phyloP scores from a whole-genome alignment of 2,113 vertebrate genomes.

The Falcunculus frontatus region DNA sequence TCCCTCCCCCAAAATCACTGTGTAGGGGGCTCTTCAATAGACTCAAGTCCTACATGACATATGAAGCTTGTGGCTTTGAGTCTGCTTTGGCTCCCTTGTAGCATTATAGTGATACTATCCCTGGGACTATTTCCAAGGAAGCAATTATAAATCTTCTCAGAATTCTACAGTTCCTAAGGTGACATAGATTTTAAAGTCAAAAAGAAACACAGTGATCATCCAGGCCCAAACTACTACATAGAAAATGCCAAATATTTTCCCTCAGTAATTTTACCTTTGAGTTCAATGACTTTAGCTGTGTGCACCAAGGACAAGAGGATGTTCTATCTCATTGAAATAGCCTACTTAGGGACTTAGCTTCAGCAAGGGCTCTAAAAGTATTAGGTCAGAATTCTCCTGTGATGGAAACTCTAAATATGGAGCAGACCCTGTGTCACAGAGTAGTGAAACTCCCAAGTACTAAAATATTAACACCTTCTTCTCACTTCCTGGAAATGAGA shows the following conservation, averaged over 20 bases:
- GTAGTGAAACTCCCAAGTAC: not conserved
- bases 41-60: not conserved
- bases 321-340: not conserved
- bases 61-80: not conserved
- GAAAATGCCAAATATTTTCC: not conserved
- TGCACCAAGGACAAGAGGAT: not conserved
- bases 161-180: not conserved
- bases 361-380: not conserved
- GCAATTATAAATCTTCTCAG: not conserved
- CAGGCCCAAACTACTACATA: not conserved
- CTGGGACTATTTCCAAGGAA: not conserved
- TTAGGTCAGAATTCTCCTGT: not conserved
- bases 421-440: not conserved
- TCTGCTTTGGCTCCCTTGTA: not conserved
- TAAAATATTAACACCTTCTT: not conserved
- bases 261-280: not conserved
- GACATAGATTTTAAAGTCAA: not conserved
- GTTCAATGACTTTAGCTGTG: not conserved
- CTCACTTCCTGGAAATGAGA: not conserved
- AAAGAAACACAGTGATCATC: not conserved
- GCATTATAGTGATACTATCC: not conserved
- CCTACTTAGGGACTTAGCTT: not conserved
- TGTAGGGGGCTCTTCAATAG: fast-evolving
- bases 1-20: not conserved
- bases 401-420: not conserved